phyloP scores from a whole-genome alignment of 2,888 invertebrate species.

The Chouioia cunea region DNA sequence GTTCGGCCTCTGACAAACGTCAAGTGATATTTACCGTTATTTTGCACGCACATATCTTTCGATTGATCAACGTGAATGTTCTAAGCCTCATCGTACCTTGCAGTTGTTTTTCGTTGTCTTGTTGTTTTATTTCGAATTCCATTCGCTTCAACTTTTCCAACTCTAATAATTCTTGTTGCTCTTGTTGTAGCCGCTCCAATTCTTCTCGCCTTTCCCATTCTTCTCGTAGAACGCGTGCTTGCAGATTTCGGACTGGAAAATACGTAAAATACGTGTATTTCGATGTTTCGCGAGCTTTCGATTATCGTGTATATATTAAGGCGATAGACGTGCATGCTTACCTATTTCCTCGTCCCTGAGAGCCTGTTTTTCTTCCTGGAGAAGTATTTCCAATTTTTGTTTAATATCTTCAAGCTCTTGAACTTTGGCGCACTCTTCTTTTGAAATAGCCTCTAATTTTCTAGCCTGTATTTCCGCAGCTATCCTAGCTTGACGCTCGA shows the following conservation, averaged over 20 bases:
- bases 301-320: too few relatives aligned
- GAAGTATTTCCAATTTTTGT: constrained; percentile 76
- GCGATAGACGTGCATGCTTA: constrained; percentile 40
- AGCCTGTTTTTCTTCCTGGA: constrained; percentile 87
- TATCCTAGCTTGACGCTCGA: constrained; percentile 68
- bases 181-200: constrained; percentile 82
- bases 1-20: constrained; percentile 77
- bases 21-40: constrained; percentile 8
- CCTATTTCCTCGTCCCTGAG: constrained; percentile 87
- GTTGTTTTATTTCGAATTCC: constrained; percentile 80
- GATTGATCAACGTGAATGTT: background rate
- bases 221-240: constrained; percentile 82
- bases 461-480: constrained; percentile 72
- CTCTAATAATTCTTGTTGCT: constrained; percentile 80
- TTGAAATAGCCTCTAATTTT: constrained; percentile 78
- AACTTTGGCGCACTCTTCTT: constrained; percentile 79
- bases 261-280: background rate
- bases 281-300: background rate
- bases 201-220: constrained; percentile 89
- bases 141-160: constrained; percentile 81
- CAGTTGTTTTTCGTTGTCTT: constrained; percentile 78
- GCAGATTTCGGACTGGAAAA: constrained; percentile 73
- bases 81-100: constrained; percentile 70
- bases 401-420: constrained; percentile 81
- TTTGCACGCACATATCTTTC: background rate